A percentile compares a stretch with the other conserved stretches of the same genome.
phyloP scores from a whole-genome alignment of 1,140 invertebrate species.

The Aplysia californica region DNA sequence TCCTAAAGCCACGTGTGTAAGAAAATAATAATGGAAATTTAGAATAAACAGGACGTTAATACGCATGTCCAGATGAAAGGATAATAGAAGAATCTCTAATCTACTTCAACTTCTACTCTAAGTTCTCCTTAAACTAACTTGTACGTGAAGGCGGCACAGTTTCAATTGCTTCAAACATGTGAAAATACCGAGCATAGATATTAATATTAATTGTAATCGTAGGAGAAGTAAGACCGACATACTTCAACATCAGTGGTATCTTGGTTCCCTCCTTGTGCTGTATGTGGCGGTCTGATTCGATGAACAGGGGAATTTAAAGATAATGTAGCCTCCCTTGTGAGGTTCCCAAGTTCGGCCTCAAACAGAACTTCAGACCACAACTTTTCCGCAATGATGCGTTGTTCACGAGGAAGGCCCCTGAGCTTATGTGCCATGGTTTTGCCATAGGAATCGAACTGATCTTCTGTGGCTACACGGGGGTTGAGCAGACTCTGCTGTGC shows the following conservation, averaged over 20 bases:
- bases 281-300: neutral
- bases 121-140: too few species aligned
- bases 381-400: neutral
- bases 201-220: too few species aligned
- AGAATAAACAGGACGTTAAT: too few species aligned
- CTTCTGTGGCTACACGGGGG: neutral
- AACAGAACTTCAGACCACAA: neutral
- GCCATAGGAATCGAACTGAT: neutral
- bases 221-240: neutral
- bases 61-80: too few species aligned
- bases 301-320: neutral
- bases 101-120: too few species aligned
- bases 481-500: neutral
- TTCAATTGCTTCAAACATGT: too few species aligned
- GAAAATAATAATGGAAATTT: too few species aligned
- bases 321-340: neutral
- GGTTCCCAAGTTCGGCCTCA: neutral
- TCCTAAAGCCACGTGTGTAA: too few species aligned
- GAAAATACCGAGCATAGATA: too few species aligned
- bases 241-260: neutral
- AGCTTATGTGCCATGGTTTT: neutral
- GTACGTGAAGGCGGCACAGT: too few species aligned
- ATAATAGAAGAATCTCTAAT: too few species aligned
- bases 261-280: neutral
- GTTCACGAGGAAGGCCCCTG: neutral